phyloP scores from a whole-genome alignment of 2,797 vertebrate genomes.

The Hydrocynus forskahlii region DNA sequence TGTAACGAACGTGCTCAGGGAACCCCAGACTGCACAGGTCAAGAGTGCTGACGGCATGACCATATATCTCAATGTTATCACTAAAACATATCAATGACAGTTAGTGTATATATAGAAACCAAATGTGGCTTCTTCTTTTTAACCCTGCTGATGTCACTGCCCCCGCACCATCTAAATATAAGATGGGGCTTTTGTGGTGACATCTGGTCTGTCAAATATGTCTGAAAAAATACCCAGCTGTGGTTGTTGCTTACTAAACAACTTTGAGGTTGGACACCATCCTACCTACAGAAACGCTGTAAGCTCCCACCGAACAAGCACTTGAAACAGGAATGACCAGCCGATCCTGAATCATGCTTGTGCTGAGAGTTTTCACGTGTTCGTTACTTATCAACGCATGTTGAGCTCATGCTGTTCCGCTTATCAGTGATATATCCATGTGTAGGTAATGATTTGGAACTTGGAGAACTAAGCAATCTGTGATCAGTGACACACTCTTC shows the following conservation, averaged over 20 bases:
- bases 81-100: conserved; percentile 14
- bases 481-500: background rate
- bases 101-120: conserved; percentile 33
- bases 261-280: conserved; percentile 6
- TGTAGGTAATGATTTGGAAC: background rate
- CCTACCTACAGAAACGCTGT: background rate
- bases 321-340: background rate
- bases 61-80: conserved; percentile 5
- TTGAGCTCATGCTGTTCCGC: background rate
- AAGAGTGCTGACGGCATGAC: background rate
- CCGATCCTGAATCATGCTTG: conserved; percentile 1
- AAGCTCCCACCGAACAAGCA: background rate
- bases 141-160: conserved; percentile 28
- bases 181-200: conserved; percentile 4
- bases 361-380: background rate
- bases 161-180: conserved; percentile 1
- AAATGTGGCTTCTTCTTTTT: conserved; percentile 27
- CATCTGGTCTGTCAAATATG: conserved; percentile 23
- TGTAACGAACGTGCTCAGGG: conserved; percentile 18
- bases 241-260: conserved; percentile 20
- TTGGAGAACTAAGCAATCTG: background rate
- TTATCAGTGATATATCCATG: background rate
- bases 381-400: conserved; percentile 15
- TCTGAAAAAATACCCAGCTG: conserved; percentile 29
- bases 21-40: conserved; percentile 10